Evolutionary conservation across 2,797 vertebrate species (phyloP), one percentile per base, ranked within the genome.

Genomic region (Caiman crocodilus): DNA sequence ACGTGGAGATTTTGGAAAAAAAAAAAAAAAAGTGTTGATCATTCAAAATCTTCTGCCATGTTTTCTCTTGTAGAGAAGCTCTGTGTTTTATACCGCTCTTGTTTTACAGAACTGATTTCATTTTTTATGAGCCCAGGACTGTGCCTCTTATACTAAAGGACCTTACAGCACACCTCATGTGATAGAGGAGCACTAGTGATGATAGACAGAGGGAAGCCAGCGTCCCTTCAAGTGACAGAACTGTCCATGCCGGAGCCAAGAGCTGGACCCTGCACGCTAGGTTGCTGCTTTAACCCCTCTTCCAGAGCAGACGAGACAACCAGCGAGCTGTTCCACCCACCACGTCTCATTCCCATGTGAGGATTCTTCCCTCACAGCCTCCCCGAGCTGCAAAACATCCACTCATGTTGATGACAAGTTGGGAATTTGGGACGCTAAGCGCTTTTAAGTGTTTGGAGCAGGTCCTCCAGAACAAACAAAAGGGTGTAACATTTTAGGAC

Each of bases 401-500:
- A 16, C 79, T 30, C 84, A 67, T 64, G 78, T 0, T 0, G 1
- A 81, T 61, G 84, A 20, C 26, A 74, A 84, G 87, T 0, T 74
- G 76, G 20, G 55, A 9, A 30, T 26, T 16, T 42, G 9, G 15
- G 55, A 76, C 61, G 25, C 60, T 81, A 32, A 59, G 42, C 5
- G 30, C 16, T 87, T 14, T 55, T 76, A 64, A 73, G 4, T 74
- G 50, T 28, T 3, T 30, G 59, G 35, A 63, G 81, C 82, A 88
- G 35, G 20, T 26, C 76, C 65, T 93, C 74, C 59, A 63, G 60
- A 84, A 23, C 15, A 76, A 74, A 60, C 42, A 78, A 91, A 84
- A 93, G 25, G 26, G 3, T 16, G 82, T 65, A 20, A 30, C 78
- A 78, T 85, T 92, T 92, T n/a, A 84, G 58, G 20, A 80, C 76